Evolutionary conservation across 2,888 invertebrate genomes (phyloP).

Genomic region (Tyria jacobaeae): DNA sequence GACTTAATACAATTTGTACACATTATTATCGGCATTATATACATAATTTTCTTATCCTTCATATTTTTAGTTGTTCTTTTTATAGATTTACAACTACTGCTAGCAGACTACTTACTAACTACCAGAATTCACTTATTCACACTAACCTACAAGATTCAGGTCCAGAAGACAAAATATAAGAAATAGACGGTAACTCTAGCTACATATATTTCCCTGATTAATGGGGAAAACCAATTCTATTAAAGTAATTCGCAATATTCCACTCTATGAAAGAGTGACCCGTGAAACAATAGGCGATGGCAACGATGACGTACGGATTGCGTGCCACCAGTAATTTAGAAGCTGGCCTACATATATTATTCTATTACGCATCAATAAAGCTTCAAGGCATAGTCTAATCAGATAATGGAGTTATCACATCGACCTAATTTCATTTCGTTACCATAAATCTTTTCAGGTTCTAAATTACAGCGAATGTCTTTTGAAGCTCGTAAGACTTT

Average conservation of each 20-base stretch:
- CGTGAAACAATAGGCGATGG: neutral
- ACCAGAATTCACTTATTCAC: too few species aligned
- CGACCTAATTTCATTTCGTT: constrained; percentile 55
- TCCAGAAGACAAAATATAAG: too few species aligned
- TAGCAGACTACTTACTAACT: neutral
- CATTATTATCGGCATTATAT: too few species aligned
- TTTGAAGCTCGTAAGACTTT: constrained; percentile 26
- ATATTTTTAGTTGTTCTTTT: too few species aligned
- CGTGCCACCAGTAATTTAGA: constrained; percentile 53
- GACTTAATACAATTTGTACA: too few species aligned
- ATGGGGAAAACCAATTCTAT: constrained; percentile 3
- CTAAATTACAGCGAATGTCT: constrained; percentile 44
- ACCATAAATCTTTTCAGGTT: constrained; percentile 47
- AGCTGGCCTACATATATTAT: constrained; percentile 37
- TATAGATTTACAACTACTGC: too few species aligned
- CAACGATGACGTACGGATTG: constrained; percentile 35
- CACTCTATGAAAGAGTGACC: neutral
- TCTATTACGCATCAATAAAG: constrained; percentile 52
- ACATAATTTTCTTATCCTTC: neutral
- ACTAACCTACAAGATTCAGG: too few species aligned
- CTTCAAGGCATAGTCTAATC: constrained; percentile 54
- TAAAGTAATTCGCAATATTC: neutral
- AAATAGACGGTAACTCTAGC: neutral
- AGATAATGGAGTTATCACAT: constrained; percentile 60
- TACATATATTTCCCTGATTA: neutral